Evolutionary conservation across 2,888 invertebrate genomes (phyloP), one percentile per base, ranked within the genome.

Genomic region (Drosophila mayaguana): DNA sequence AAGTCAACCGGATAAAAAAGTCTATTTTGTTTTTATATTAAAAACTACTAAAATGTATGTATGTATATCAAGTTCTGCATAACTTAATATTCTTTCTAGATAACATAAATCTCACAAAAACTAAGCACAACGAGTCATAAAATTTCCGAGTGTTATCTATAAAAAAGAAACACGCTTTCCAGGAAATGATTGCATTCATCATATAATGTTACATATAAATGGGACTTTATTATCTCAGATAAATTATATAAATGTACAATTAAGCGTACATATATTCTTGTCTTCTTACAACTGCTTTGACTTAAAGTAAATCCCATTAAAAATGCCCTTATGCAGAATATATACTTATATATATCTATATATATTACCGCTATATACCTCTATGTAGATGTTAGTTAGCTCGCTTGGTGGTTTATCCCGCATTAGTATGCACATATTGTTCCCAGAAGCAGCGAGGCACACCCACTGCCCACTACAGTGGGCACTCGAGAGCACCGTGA

Each of bases 401-500:
- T 32, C 38, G 32, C n/a, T 43, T 32, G 32, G 50, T 34, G 20
- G 50, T 25, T 45, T 43, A 25, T 78, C 78, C 78, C 78, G 78
- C 80, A 78, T 78, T 45, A 38, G 61, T 14, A 48, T 36, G 25
- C 20, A 22, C 11, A 45, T 25, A 57, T 61, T 11, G 46, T 55
- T 72, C 54, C 56, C 62, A 75, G 66, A 18, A 62, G 22, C 43
- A 7, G 12, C 28, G 20, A 5, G 25, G 38, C 43, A 71, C 71
- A 43, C 69, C 72, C 73, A 73, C 73, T 62, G 65, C n/a, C 53
- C 63, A 18, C 32, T 50, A 54, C 54, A 54, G 43, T 61, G 68
- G 40, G 20, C 43, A 54, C 53, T 54, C 38, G 50, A 34, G 16
- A 20, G 16, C 59, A 51, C 78, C 76, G 76, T 78, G 78, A 76